Evolutionary conservation across 2,888 invertebrate genomes (phyloP).

Genomic region (Meliscaeva auricollis): DNA sequence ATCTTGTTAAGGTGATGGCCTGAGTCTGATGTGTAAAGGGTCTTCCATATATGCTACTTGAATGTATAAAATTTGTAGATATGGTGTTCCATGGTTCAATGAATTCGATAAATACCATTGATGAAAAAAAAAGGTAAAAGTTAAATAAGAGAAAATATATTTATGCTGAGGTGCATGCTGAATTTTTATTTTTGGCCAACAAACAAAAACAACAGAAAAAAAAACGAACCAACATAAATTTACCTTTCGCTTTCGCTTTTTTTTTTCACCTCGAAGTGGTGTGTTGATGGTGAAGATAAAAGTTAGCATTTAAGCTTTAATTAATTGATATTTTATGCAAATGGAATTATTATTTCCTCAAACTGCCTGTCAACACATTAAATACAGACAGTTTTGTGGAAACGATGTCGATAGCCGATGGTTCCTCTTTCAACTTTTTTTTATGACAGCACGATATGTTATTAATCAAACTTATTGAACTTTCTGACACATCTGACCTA

Average conservation of each 20-base stretch:
- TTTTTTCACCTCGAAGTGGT: constrained; percentile 7
- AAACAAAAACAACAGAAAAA: constrained; percentile 22
- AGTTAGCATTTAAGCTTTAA: not conserved
- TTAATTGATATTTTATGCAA: constrained; percentile 32
- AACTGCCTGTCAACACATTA: constrained; percentile 16
- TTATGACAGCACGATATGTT: not conserved
- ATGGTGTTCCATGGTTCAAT: constrained; percentile 35
- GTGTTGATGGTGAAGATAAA: not conserved
- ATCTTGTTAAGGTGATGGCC: not conserved
- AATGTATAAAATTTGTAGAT: not conserved
- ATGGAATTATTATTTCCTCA: constrained; percentile 17
- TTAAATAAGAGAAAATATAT: constrained; percentile 46
- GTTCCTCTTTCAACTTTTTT: not conserved
- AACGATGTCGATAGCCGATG: not conserved
- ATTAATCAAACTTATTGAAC: constrained; percentile 31
- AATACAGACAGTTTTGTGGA: constrained; percentile 15
- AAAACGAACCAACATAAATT: constrained; percentile 36
- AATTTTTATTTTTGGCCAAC: constrained; percentile 51
- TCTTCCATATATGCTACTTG: too few species aligned
- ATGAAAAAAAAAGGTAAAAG: constrained; percentile 24
- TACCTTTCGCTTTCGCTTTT: constrained; percentile 58
- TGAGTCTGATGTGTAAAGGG: not conserved
- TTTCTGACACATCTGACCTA: constrained; percentile 12
- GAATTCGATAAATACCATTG: constrained; percentile 26
- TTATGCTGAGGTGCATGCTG: constrained; percentile 51